A percentile compares a stretch with the other conserved stretches of the same genome.
phyloP scores from a whole-genome alignment of 2,888 invertebrate genomes.

The Cerceris ruficornis region DNA sequence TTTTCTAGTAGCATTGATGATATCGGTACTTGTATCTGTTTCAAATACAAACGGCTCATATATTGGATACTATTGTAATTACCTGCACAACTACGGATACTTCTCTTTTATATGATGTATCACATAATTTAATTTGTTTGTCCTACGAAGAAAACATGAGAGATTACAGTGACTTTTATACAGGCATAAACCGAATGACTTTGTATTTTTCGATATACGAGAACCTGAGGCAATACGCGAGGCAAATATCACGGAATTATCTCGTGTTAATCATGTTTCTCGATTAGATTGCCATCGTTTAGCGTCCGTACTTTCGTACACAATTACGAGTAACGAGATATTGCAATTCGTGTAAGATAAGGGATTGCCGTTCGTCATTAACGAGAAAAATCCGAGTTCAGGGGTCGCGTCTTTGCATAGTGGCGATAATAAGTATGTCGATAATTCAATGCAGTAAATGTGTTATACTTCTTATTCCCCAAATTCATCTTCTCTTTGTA shows the following conservation, averaged over 20 bases:
- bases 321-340: not conserved
- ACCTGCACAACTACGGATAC: no score
- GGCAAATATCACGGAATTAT: not conserved
- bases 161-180: no score
- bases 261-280: constrained; percentile 7
- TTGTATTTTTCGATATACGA: not conserved
- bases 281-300: not conserved
- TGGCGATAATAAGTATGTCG: constrained; percentile 13
- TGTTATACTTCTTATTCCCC: not conserved
- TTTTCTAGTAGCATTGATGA: no score
- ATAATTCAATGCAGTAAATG: not conserved
- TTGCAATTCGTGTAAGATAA: constrained; percentile 19
- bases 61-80: no score
- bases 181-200: not conserved
- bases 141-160: no score
- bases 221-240: not conserved
- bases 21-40: no score
- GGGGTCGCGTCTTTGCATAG: constrained; percentile 21
- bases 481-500: no score
- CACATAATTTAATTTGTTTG: no score
- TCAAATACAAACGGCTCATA: no score
- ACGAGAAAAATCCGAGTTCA: constrained; percentile 30
- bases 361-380: constrained; percentile 11
- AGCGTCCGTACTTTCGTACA: not conserved
- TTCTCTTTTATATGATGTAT: no score